Conservation (phyloP, 2,797 vertebrate species). For the Eulemur albifrons region DNA sequence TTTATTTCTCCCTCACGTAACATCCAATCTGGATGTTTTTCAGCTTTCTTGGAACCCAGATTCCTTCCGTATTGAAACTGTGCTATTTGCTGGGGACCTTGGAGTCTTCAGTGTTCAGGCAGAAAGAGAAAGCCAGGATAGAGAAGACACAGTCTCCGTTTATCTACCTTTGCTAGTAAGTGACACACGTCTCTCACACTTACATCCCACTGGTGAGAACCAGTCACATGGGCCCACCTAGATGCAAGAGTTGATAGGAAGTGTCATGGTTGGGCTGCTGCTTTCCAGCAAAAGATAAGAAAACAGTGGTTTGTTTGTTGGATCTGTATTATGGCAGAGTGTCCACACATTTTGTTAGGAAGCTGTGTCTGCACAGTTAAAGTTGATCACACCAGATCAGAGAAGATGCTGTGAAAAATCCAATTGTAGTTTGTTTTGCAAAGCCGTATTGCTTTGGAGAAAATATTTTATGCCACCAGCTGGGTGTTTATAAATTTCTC, state of each 20-base stretch:
- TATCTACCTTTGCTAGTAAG: neutral
- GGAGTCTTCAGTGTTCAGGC: neutral
- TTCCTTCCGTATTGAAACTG: neutral
- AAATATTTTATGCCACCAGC: neutral
- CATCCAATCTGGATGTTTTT: neutral
- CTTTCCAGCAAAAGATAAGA: neutral
- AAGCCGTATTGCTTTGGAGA: slow-evolving; percentile 1
- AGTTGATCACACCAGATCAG: neutral
- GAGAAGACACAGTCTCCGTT: neutral
- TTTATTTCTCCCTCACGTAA: neutral
- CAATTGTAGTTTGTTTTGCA: slow-evolving; percentile 48
- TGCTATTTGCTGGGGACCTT: neutral
- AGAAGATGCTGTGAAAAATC: neutral
- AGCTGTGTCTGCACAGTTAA: neutral
- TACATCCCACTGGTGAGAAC: neutral
- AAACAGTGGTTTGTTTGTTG: neutral
- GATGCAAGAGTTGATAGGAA: neutral
- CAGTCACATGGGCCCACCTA: neutral
- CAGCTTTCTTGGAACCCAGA: neutral
- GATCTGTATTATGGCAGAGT: neutral
- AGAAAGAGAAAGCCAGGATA: neutral
- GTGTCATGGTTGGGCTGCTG: neutral
- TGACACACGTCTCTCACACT: neutral
- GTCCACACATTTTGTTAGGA: neutral
- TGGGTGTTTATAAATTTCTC: neutral